Percentiles rank a stretch among this genome's conserved stretches.
phyloP scores from a whole-genome alignment of 2,888 invertebrate species.

The Hesperia comma region DNA sequence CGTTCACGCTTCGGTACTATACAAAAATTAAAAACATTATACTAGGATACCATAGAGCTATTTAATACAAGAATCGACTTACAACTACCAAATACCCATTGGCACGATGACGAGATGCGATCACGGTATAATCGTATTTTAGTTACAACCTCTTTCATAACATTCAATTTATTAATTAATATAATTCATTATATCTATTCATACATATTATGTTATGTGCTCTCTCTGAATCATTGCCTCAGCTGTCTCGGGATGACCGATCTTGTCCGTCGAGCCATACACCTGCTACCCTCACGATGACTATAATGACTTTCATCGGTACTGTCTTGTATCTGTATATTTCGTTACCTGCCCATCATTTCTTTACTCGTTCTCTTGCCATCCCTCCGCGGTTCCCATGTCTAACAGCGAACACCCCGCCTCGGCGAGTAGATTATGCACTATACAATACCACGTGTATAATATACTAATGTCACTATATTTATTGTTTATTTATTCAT shows the following conservation, averaged over 20 bases:
- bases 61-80: constrained; percentile 80
- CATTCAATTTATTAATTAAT: constrained; percentile 74
- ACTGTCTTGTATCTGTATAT: neutral
- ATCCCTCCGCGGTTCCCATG: constrained; percentile 6
- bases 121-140: constrained; percentile 74
- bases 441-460: constrained; percentile 48
- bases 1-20: constrained; percentile 73
- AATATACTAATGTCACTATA: constrained; percentile 52
- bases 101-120: constrained; percentile 63
- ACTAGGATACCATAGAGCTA: constrained; percentile 79
- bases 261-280: neutral
- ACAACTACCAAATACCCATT: constrained; percentile 71
- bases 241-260: constrained; percentile 9
- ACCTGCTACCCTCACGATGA: too few species aligned
- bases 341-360: constrained; percentile 9
- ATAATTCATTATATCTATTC: constrained; percentile 74
- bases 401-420: constrained; percentile 13
- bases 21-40: constrained; percentile 84
- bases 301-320: too few species aligned
- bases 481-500: constrained; percentile 52
- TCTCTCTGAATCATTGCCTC: constrained; percentile 67
- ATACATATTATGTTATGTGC: constrained; percentile 59
- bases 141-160: constrained; percentile 81
- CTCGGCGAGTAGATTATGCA: constrained; percentile 33
- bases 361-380: constrained; percentile 5